Evolutionary conservation across 2,888 invertebrate genomes (phyloP).

Genomic region (Agrotis exclamationis): DNA sequence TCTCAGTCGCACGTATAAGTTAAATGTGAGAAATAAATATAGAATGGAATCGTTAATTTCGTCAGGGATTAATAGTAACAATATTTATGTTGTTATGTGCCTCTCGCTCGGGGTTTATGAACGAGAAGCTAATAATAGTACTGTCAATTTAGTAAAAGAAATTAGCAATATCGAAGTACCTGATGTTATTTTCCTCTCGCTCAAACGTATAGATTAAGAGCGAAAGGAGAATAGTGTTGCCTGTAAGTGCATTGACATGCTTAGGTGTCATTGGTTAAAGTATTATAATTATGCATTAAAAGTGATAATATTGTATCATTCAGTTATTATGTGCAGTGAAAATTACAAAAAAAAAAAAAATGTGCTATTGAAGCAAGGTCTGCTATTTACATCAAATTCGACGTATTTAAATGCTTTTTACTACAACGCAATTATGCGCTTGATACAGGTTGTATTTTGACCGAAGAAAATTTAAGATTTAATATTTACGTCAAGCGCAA

Average conservation of each 20-base stretch:
- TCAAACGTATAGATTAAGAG: neutral
- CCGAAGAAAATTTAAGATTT: too few relatives aligned
- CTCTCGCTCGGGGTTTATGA: constrained; percentile 1
- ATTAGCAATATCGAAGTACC: too few relatives aligned
- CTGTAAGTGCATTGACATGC: constrained; percentile 12
- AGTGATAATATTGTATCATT: neutral
- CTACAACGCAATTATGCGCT: neutral
- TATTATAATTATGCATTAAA: neutral
- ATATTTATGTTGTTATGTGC: neutral
- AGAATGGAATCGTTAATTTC: neutral
- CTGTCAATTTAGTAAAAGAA: neutral
- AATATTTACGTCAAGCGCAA: too few relatives aligned
- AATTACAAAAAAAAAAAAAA: neutral
- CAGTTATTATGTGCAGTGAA: neutral
- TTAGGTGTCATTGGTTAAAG: constrained; percentile 12
- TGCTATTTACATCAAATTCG: constrained; percentile 14
- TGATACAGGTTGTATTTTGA: too few relatives aligned
- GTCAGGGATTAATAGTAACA: neutral
- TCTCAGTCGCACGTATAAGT: constrained; percentile 4
- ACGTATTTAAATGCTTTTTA: neutral
- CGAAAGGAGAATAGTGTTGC: neutral
- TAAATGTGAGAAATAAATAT: neutral
- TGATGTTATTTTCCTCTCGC: neutral
- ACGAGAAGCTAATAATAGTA: neutral
- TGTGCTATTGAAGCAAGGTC: neutral